Conservation (phyloP, 2,797 vertebrate genomes). For the Pseudochirops corinnae region DNA sequence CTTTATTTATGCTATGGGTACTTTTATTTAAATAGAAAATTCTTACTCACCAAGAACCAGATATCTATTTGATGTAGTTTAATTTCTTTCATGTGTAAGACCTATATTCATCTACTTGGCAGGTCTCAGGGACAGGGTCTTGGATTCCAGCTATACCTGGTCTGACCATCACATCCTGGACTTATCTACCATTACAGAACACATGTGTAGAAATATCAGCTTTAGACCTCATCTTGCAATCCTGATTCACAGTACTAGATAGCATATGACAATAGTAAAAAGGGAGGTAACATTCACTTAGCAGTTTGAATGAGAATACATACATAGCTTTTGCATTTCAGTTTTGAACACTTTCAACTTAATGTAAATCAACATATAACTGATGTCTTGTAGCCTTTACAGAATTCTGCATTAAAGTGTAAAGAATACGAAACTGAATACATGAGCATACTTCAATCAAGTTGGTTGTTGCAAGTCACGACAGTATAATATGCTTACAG, state of each 20-base stretch:
- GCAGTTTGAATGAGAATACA: background rate
- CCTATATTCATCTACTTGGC: background rate
- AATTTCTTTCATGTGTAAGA: background rate
- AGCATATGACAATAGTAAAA: constrained; percentile 22
- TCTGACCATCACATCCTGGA: background rate
- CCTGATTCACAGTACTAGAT: background rate
- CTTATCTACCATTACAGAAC: background rate
- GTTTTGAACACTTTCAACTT: background rate
- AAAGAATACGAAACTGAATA: constrained; percentile 53
- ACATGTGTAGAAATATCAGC: background rate
- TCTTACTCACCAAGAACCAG: constrained; percentile 24
- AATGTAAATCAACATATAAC: constrained; percentile 35
- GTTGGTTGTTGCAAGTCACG: background rate
- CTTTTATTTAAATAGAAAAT: constrained; percentile 35
- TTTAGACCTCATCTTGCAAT: background rate
- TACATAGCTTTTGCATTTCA: background rate
- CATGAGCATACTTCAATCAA: background rate
- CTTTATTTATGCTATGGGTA: background rate
- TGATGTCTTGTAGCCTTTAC: background rate
- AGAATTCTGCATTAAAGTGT: constrained; percentile 19
- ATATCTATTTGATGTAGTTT: background rate
- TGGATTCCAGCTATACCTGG: background rate
- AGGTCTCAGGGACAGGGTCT: background rate
- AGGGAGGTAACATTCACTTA: background rate
- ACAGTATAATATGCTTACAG: constrained; percentile 26